These are phyloP conservation scores for Triops longicaudatus DNA, from an alignment of 1,140 invertebrate species.

Conservation along the genomic window DNA sequence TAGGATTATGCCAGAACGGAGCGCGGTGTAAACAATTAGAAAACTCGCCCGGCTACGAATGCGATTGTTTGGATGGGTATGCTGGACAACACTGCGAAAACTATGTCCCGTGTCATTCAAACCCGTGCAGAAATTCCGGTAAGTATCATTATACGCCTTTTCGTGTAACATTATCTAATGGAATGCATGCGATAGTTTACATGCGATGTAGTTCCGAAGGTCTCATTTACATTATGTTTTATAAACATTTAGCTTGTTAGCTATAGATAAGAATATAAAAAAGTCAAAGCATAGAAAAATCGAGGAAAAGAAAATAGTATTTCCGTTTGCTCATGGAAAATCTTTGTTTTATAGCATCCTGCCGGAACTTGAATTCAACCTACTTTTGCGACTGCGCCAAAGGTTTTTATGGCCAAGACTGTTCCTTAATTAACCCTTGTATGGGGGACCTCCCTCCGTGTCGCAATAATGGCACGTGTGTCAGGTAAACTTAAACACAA, in stretches of 20 bases:
- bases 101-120: slow-evolving; percentile 34
- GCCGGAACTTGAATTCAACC: slow-evolving; percentile 30
- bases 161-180: too few relatives aligned
- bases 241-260: too few relatives aligned
- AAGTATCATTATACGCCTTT: neutral
- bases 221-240: too few relatives aligned
- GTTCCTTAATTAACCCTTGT: slow-evolving; percentile 39
- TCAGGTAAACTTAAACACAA: slow-evolving; percentile 26
- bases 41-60: slow-evolving; percentile 23
- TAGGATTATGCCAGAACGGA: neutral
- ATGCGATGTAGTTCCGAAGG: too few relatives aligned
- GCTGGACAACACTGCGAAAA: slow-evolving; percentile 35
- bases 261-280: too few relatives aligned
- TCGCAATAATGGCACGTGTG: slow-evolving; percentile 32
- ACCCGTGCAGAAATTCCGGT: slow-evolving; percentile 33
- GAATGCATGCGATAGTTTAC: too few relatives aligned
- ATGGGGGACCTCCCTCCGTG: slow-evolving; percentile 32
- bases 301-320: too few relatives aligned
- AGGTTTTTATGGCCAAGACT: slow-evolving; percentile 38
- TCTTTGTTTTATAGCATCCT: slow-evolving; percentile 17
- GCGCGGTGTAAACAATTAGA: neutral
- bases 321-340: neutral
- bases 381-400: slow-evolving; percentile 37
- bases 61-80: slow-evolving; percentile 33
- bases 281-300: too few relatives aligned